Percentiles rank a stretch among this genome's conserved stretches.
phyloP scores from a whole-genome alignment of 2,797 vertebrate species.

The Oryzias dopingdopingensis region DNA sequence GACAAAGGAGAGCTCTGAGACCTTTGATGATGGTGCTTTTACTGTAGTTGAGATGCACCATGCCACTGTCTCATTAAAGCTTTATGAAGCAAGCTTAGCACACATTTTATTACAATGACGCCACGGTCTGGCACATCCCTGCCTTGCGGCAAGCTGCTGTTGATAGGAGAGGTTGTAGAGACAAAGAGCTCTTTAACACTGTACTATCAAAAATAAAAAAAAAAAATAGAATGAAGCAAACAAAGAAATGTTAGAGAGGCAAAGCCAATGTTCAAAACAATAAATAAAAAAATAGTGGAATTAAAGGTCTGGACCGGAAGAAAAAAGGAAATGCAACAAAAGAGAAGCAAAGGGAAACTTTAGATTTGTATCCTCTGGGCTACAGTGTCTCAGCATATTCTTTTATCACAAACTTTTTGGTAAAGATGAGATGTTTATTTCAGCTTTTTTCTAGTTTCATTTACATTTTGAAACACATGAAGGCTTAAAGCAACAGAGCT shows the following conservation, averaged over 20 bases:
- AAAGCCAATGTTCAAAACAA: background rate
- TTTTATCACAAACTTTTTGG: background rate
- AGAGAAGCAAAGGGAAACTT: too few relatives aligned
- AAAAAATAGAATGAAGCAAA: background rate
- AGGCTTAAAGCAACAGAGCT: background rate
- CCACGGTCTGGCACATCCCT: conserved; percentile 65
- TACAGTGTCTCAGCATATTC: background rate
- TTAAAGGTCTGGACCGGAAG: background rate
- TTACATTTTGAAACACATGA: background rate
- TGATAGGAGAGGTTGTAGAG: conserved; percentile 25
- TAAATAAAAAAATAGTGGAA: conserved; percentile 7
- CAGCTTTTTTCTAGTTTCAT: background rate
- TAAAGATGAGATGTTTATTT: background rate
- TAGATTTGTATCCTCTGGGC: background rate
- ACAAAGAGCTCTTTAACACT: conserved; percentile 9
- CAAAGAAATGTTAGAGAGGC: background rate
- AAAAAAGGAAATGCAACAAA: too few relatives aligned
- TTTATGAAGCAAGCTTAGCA: conserved; percentile 67
- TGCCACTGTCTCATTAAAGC: conserved; percentile 64
- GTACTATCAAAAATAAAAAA: too few relatives aligned
- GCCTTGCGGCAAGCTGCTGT: conserved; percentile 42
- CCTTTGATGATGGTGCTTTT: conserved; percentile 54
- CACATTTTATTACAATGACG: conserved; percentile 69
- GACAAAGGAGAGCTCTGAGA: conserved; percentile 42
- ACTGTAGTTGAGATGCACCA: conserved; percentile 61